phyloP scores from a whole-genome alignment of 2,797 vertebrate species.

The Prionace glauca region DNA sequence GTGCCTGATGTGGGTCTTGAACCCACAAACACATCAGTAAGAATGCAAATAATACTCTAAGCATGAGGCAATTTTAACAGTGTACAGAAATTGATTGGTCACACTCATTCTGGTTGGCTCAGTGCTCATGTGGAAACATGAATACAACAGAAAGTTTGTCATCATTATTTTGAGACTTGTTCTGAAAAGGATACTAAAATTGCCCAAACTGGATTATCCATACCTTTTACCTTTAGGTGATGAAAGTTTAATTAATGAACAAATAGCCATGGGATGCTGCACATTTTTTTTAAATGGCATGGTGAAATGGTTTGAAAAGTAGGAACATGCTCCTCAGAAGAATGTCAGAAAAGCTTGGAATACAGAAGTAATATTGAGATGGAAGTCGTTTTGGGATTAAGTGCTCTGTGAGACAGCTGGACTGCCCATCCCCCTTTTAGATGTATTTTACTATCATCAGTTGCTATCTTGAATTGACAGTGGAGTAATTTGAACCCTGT shows the following conservation, averaged over 20 bases:
- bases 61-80: background rate
- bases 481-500: constrained; percentile 95
- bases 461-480: constrained; percentile 82
- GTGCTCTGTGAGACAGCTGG: constrained; percentile 17
- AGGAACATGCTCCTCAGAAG: background rate
- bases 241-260: background rate
- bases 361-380: constrained; percentile 5
- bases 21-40: background rate
- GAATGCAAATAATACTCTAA: background rate
- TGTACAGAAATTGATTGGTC: background rate
- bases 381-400: constrained; percentile 27
- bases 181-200: background rate
- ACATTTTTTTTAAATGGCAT: background rate
- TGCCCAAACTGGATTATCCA: background rate
- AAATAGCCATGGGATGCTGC: background rate
- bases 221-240: background rate
- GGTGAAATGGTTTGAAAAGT: background rate
- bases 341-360: background rate
- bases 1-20: background rate
- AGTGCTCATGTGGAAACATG: background rate
- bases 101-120: background rate
- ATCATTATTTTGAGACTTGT: background rate
- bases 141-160: background rate
- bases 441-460: constrained; percentile 79
- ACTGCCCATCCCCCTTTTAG: constrained; percentile 50